phyloP scores from a whole-genome alignment of 2,797 vertebrate species.

The Lepidocolaptes lacrymiger region DNA sequence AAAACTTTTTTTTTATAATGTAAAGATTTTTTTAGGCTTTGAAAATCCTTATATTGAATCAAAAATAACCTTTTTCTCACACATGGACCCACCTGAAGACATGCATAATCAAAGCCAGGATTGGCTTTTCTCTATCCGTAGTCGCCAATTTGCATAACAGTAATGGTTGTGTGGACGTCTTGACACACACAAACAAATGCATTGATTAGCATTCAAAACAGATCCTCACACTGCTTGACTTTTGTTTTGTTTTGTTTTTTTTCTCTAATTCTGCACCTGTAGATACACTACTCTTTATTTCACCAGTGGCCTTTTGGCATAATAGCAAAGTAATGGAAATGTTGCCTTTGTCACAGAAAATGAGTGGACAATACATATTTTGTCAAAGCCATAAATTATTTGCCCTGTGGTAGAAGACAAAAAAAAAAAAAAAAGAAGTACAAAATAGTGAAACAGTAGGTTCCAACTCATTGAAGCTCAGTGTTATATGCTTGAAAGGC shows the following conservation, averaged over 20 bases:
- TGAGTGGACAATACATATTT: not conserved
- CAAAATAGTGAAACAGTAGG: not conserved
- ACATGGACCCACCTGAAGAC: not conserved
- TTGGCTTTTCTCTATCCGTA: not conserved
- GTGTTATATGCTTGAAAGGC: not conserved
- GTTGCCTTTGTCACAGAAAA: slow-evolving; percentile 8
- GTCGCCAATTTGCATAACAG: not conserved
- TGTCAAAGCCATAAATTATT: slow-evolving; percentile 12
- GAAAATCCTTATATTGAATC: not conserved
- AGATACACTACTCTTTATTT: not conserved
- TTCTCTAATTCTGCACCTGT: not conserved
- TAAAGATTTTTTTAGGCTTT: not conserved
- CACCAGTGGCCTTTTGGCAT: slow-evolving; percentile 19
- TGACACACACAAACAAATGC: not conserved
- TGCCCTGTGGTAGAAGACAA: not conserved
- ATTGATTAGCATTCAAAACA: slow-evolving; percentile 20
- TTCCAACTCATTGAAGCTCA: not conserved
- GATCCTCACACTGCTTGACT: not conserved
- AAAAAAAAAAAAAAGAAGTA: not conserved
- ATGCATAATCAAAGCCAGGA: not conserved
- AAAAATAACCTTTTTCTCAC: not conserved
- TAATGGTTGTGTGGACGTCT: not conserved
- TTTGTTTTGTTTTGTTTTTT: not conserved
- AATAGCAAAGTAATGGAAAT: not conserved
- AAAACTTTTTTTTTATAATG: not conserved